A percentile compares a stretch with the other conserved stretches of the same genome.
Evolutionary conservation across 2,797 vertebrate species (phyloP).

Genomic region (Sebastes itinus): DNA sequence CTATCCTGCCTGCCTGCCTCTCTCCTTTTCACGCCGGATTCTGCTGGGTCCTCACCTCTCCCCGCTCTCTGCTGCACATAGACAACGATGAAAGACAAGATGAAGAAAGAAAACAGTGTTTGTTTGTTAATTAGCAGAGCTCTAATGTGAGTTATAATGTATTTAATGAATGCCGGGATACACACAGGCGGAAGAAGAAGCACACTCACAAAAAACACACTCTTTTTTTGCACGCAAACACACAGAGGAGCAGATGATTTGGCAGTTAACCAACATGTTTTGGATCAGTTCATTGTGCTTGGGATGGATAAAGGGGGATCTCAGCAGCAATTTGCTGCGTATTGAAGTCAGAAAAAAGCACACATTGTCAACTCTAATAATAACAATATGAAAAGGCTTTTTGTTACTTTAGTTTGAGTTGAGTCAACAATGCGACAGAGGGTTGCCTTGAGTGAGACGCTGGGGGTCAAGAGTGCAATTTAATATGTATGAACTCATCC

Average conservation of each 20-base stretch:
- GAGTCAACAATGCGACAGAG: not conserved
- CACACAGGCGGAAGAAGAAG: not conserved
- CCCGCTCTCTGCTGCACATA: not conserved
- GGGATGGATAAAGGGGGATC: conserved; percentile 13
- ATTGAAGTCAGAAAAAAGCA: conserved; percentile 8
- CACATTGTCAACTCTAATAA: not conserved
- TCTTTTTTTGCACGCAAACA: not conserved
- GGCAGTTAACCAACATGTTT: conserved; percentile 29
- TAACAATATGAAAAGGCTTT: not conserved
- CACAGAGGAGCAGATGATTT: conserved; percentile 8
- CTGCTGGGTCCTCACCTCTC: not conserved
- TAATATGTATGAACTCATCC: conserved; percentile 24
- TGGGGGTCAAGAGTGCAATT: conserved; percentile 7
- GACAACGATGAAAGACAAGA: not conserved
- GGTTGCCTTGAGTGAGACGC: not conserved
- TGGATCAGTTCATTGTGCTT: conserved; percentile 21
- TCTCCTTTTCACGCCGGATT: not conserved
- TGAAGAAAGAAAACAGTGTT: conserved; percentile 8
- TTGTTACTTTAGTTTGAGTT: conserved; percentile 17
- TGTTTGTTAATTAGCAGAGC: conserved; percentile 32
- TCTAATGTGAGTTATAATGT: conserved; percentile 21
- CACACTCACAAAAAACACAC: not conserved
- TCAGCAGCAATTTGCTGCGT: conserved; percentile 10
- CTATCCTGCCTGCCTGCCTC: not conserved
- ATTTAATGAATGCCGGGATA: conserved; percentile 14